These are phyloP conservation scores for Amblyopsis hoosieri DNA, from an alignment of 2,797 vertebrate genomes.

Conservation along the genomic window DNA sequence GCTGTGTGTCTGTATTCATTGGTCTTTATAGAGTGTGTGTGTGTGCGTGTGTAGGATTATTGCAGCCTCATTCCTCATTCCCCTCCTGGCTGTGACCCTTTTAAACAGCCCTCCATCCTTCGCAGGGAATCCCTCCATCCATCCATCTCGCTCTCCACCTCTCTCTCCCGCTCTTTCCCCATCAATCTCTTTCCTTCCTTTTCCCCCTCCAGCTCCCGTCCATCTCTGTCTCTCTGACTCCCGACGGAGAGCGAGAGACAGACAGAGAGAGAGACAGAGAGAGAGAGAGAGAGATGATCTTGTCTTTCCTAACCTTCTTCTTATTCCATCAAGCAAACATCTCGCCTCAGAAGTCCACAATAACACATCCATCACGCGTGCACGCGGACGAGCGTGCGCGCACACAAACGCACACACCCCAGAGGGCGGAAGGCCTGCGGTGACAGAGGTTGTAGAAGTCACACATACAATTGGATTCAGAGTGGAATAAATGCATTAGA, in stretches of 20 bases:
- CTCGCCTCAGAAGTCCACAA: slow-evolving; percentile 72
- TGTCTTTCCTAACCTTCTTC: slow-evolving; percentile 70
- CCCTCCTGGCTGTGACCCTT: slow-evolving; percentile 66
- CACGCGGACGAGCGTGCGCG: slow-evolving; percentile 16
- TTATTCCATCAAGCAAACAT: slow-evolving; percentile 77
- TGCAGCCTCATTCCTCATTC: slow-evolving; percentile 66
- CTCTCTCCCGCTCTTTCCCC: slow-evolving; percentile 17
- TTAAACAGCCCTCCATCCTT: slow-evolving; percentile 73
- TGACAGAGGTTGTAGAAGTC: too few species aligned
- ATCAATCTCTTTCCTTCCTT: slow-evolving; percentile 55
- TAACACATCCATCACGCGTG: slow-evolving; percentile 74
- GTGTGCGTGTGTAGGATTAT: slow-evolving; percentile 54
- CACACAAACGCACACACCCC: slow-evolving; percentile 10
- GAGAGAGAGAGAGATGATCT: slow-evolving; percentile 69
- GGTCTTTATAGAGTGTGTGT: slow-evolving; percentile 1
- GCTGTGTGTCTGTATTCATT: too few species aligned
- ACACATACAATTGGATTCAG: too few species aligned
- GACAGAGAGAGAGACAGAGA: slow-evolving; percentile 13
- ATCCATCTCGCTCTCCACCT: slow-evolving; percentile 37
- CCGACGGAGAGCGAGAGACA: slow-evolving; percentile 13
- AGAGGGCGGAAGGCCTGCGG: too few species aligned
- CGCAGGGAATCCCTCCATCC: slow-evolving; percentile 65
- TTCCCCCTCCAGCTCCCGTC: slow-evolving; percentile 24
- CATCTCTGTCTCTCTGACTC: slow-evolving; percentile 30
- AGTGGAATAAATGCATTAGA: too few species aligned